A percentile compares a stretch with the other conserved stretches of the same genome.
These are phyloP conservation scores for Brachionus calyciflorus DNA, from an alignment of 1,140 invertebrate species.

Conservation along the genomic window DNA sequence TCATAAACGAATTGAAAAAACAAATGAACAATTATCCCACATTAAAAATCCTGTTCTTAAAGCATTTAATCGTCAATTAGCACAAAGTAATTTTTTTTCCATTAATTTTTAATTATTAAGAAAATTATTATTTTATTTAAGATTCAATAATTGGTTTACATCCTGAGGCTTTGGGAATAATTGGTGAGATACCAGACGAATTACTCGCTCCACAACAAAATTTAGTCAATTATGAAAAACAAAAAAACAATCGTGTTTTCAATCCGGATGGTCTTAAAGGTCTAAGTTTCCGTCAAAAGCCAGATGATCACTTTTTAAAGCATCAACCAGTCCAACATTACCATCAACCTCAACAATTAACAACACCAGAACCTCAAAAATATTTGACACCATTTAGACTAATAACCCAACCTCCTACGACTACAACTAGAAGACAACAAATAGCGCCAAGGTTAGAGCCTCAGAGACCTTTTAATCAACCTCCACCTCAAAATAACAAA, in stretches of 20 bases:
- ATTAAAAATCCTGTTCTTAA: slow-evolving; percentile 16
- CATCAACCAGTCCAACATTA: no score
- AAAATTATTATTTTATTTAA: neutral
- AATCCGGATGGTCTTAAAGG: neutral
- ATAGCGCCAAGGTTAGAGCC: no score
- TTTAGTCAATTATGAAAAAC: slow-evolving; percentile 13
- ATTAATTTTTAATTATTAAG: neutral
- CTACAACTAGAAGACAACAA: no score
- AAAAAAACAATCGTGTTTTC: neutral
- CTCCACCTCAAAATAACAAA: neutral
- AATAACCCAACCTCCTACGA: no score
- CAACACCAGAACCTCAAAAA: no score
- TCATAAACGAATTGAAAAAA: neutral
- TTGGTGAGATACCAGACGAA: neutral
- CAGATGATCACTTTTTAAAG: neutral
- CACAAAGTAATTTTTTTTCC: slow-evolving; percentile 10
- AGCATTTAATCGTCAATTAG: neutral
- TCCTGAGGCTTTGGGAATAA: neutral
- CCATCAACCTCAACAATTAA: no score
- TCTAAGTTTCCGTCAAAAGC: neutral
- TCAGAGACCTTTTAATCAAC: no score
- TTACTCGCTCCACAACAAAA: neutral
- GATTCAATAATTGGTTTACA: neutral
- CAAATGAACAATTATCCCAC: neutral
- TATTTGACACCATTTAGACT: no score